These are phyloP conservation scores for Andrena praecox DNA, from an alignment of 2,888 invertebrate species.

Conservation along the genomic window DNA sequence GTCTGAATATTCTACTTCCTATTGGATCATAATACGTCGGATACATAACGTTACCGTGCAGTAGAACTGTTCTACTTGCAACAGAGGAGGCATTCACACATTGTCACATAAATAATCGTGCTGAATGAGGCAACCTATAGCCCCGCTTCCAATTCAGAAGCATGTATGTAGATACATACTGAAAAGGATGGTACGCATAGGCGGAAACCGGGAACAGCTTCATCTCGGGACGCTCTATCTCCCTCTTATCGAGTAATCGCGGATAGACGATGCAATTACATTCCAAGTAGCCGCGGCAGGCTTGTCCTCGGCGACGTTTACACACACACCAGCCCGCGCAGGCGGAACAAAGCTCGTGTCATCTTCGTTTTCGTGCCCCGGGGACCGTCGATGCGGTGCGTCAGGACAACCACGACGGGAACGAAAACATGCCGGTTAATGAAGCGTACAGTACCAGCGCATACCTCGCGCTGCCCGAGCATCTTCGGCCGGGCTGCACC, in stretches of 20 bases:
- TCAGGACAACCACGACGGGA: conserved; percentile 36
- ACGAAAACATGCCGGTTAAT: conserved; percentile 70
- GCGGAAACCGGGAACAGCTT: conserved; percentile 9
- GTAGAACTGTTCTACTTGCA: too few relatives aligned
- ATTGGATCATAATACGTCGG: neutral
- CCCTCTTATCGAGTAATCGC: conserved; percentile 32
- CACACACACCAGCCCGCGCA: conserved; percentile 1
- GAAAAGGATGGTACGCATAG: conserved; percentile 1
- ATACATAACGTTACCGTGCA: too few relatives aligned
- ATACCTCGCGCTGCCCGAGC: conserved; percentile 42
- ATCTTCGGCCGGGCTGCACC: conserved; percentile 59
- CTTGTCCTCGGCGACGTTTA: conserved; percentile 21
- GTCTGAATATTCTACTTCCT: neutral
- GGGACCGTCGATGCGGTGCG: neutral
- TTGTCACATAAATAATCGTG: too few relatives aligned
- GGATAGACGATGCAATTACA: conserved; percentile 44
- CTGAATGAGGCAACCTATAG: too few relatives aligned
- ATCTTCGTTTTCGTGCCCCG: conserved; percentile 34
- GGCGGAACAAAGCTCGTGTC: conserved; percentile 32
- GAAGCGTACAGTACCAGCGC: conserved; percentile 68
- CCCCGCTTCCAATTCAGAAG: too few relatives aligned
- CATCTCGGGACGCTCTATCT: conserved; percentile 11
- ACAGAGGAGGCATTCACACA: too few relatives aligned
- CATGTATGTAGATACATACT: neutral
- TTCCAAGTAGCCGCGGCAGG: conserved; percentile 10